A percentile compares a stretch with the other conserved stretches of the same genome.
phyloP scores from a whole-genome alignment of 2,113 vertebrate species.

The Epinephelus moara region DNA sequence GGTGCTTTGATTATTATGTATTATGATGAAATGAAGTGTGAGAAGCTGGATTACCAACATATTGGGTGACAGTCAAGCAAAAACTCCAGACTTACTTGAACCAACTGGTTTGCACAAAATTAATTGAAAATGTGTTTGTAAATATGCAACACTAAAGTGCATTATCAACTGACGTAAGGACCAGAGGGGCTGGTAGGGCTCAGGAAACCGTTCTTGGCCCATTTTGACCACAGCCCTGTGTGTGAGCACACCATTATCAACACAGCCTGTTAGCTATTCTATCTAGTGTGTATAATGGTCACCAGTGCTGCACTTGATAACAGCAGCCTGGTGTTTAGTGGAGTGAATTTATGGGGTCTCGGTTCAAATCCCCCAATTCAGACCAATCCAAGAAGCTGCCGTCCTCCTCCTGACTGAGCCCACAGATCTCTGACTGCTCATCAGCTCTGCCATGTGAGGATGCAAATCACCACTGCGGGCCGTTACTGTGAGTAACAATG shows the following conservation, averaged over 20 bases:
- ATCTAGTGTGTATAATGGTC: slow-evolving; percentile 24
- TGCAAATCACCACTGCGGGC: slow-evolving; percentile 3
- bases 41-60: no score
- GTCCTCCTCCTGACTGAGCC: neutral
- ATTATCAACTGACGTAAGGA: neutral
- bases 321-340: slow-evolving; percentile 20
- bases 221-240: neutral
- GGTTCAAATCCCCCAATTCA: slow-evolving; percentile 20
- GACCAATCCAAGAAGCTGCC: neutral
- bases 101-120: no score
- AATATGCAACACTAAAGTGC: no score
- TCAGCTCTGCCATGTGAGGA: slow-evolving; percentile 1
- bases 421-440: slow-evolving; percentile 12
- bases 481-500: slow-evolving; percentile 25
- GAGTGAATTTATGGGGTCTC: neutral
- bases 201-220: neutral
- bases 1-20: no score
- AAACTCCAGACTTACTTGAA: no score
- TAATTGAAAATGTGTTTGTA: no score
- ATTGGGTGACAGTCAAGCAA: no score
- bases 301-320: slow-evolving; percentile 16
- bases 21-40: no score
- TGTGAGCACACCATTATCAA: neutral
- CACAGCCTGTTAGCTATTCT: neutral
- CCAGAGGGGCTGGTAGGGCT: neutral